Conservation (phyloP, 2,797 vertebrate genomes). For the Helicolenus hilgendorfi region DNA sequence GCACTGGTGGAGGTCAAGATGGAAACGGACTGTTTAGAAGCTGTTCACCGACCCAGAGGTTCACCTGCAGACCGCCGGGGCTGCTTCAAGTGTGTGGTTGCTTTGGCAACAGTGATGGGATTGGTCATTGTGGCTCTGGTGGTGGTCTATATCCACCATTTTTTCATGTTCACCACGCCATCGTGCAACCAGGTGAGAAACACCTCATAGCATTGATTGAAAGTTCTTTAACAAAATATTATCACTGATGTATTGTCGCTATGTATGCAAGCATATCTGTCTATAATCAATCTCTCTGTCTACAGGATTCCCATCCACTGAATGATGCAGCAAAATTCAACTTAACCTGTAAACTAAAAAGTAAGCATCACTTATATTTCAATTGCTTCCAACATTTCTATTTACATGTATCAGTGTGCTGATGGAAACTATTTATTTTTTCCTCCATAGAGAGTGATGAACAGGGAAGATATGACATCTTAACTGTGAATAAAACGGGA, state of each 20-base stretch:
- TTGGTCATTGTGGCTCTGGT: constrained; percentile 16
- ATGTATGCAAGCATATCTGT: background rate
- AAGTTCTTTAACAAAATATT: background rate
- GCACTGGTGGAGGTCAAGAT: constrained; percentile 6
- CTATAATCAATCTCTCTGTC: background rate
- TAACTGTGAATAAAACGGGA: background rate
- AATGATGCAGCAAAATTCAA: background rate
- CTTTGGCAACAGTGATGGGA: constrained; percentile 23
- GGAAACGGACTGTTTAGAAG: background rate
- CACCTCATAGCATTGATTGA: background rate
- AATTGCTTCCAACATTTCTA: background rate
- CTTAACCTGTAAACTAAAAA: background rate
- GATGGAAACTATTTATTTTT: background rate
- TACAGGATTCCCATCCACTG: background rate
- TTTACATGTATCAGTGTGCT: background rate
- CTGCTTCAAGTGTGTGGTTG: background rate
- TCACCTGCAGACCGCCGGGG: background rate
- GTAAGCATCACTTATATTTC: constrained; percentile 36
- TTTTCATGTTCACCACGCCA: background rate
- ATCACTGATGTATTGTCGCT: background rate
- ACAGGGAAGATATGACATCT: constrained; percentile 17
- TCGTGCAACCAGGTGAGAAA: constrained; percentile 59
- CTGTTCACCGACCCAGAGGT: fast-evolving
- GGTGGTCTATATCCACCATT: background rate
- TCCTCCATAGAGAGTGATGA: constrained; percentile 8